Conservation (phyloP, 2,888 invertebrate genomes). For the Brachylomia viminalis region DNA sequence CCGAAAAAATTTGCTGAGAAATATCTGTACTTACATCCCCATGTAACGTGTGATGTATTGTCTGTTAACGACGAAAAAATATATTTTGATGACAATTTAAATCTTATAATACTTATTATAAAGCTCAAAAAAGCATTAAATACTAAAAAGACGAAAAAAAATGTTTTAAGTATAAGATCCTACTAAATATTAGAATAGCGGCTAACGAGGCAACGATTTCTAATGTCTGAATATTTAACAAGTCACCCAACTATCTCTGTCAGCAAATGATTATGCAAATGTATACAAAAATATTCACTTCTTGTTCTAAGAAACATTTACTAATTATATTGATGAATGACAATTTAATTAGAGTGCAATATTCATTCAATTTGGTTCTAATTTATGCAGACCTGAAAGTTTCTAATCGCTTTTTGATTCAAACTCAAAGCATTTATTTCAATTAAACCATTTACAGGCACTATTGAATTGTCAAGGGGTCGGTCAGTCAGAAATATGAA, state of each 20-base stretch:
- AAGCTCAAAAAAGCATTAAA: neutral
- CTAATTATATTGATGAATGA: slow-evolving; percentile 5
- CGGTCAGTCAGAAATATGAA: no score
- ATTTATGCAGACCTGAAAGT: neutral
- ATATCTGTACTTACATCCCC: no score
- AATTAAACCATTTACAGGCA: no score
- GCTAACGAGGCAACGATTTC: neutral
- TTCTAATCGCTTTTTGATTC: neutral
- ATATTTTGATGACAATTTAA: neutral
- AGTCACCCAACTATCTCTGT: neutral
- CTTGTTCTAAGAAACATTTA: neutral
- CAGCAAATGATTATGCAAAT: slow-evolving; percentile 13
- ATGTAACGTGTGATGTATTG: no score
- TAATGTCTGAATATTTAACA: slow-evolving; percentile 7
- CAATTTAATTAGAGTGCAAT: neutral
- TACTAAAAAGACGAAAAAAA: neutral
- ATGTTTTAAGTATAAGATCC: neutral
- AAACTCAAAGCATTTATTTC: no score
- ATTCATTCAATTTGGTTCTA: neutral
- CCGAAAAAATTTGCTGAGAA: no score
- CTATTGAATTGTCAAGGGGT: no score
- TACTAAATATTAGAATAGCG: neutral
- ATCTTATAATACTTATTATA: no score
- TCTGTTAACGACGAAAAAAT: neutral
- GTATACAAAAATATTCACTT: neutral